These are phyloP conservation scores for Zaprionus gabonicus DNA, from an alignment of 1,140 invertebrate species.

Conservation along the genomic window DNA sequence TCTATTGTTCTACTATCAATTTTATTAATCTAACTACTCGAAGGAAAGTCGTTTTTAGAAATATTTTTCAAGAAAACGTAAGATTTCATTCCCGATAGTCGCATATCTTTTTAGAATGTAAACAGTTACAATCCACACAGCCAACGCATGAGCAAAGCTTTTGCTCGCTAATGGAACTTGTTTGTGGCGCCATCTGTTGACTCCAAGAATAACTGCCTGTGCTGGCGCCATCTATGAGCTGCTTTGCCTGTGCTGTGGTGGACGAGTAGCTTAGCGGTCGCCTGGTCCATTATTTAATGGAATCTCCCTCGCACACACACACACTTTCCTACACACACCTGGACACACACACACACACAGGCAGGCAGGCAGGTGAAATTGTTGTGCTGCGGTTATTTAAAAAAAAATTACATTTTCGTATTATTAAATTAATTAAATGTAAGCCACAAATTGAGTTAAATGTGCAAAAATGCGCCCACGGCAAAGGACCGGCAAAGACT, in stretches of 20 bases:
- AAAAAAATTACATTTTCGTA: conserved; percentile 55
- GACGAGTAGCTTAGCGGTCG: conserved; percentile 11
- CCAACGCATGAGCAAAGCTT: conserved; percentile 39
- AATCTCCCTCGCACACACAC: conserved; percentile 15
- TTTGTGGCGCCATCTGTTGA: conserved; percentile 53
- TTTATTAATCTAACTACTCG: background rate
- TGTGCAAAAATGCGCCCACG: conserved; percentile 71
- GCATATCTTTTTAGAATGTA: no score
- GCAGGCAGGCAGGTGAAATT: conserved; percentile 14
- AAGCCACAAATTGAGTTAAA: conserved; percentile 81
- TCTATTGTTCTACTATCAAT: background rate
- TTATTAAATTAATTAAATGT: conserved; percentile 81
- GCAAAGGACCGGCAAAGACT: conserved; percentile 37
- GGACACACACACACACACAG: background rate
- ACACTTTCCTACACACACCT: background rate
- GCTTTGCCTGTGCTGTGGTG: conserved; percentile 29
- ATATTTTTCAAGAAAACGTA: background rate
- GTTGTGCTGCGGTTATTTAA: conserved; percentile 59
- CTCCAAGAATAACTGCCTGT: no score
- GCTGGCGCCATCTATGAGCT: conserved; percentile 55
- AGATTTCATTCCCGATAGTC: background rate
- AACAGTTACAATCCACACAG: conserved; percentile 34
- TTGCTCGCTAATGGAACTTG: conserved; percentile 52
- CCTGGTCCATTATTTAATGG: conserved; percentile 34
- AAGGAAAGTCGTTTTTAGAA: background rate